A percentile compares a stretch with the other conserved stretches of the same genome.
These are phyloP conservation scores for Hylomyscus alleni DNA, from an alignment of 2,797 vertebrate species.

Conservation along the genomic window DNA sequence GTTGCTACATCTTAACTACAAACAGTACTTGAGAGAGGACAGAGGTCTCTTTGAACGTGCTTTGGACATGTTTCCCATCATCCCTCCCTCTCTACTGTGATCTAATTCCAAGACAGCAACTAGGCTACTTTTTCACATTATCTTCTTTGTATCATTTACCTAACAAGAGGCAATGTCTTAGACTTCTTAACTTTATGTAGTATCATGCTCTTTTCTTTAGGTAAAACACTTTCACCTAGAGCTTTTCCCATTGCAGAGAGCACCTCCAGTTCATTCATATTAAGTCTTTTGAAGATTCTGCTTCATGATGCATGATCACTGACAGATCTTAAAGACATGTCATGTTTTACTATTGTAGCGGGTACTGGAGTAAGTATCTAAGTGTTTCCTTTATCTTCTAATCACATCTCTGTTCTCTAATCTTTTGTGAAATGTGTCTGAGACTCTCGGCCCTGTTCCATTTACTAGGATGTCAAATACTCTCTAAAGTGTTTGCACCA, in stretches of 20 bases:
- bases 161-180: neutral
- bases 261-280: neutral
- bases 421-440: neutral
- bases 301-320: neutral
- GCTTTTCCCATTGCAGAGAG: neutral
- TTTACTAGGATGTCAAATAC: constrained; percentile 15
- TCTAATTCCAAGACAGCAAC: neutral
- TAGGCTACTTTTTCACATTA: neutral
- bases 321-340: neutral
- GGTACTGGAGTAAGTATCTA: neutral
- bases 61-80: neutral
- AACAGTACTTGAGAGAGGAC: neutral
- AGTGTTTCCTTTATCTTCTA: constrained; percentile 11
- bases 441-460: neutral
- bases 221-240: neutral
- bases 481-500: neutral
- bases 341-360: neutral
- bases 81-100: neutral
- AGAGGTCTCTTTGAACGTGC: neutral
- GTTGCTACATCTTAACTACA: neutral
- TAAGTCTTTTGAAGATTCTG: neutral
- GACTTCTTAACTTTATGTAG: neutral
- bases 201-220: neutral
- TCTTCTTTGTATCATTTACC: neutral
- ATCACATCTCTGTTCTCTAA: constrained; percentile 32